Conservation (phyloP, 2,888 invertebrate genomes). For the Spodoptera picta region DNA sequence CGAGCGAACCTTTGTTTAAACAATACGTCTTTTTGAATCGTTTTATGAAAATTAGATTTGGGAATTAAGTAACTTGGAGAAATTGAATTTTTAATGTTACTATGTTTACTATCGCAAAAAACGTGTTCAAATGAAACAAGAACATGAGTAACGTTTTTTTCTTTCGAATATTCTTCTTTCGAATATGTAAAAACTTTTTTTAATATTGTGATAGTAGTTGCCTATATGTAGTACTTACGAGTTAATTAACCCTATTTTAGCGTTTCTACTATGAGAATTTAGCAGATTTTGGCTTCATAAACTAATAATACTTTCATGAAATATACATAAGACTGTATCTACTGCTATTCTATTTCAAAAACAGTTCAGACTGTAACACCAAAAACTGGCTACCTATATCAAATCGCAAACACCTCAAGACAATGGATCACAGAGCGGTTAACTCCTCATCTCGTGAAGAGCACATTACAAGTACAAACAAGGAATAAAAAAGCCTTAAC, state of each 20-base stretch:
- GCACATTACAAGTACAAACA: conserved; percentile 57
- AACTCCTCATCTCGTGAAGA: conserved; percentile 52
- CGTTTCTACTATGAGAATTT: too few relatives aligned
- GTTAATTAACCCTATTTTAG: too few relatives aligned
- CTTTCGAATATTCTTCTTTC: too few relatives aligned
- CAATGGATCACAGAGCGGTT: conserved; percentile 34
- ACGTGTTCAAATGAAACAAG: conserved; percentile 5
- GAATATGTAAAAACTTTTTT: too few relatives aligned
- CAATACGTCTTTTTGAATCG: conserved; percentile 64
- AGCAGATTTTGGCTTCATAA: too few relatives aligned
- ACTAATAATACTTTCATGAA: too few relatives aligned
- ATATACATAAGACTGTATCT: too few relatives aligned
- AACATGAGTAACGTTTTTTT: neutral
- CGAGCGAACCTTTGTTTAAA: conserved; percentile 64
- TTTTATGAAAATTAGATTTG: conserved; percentile 76
- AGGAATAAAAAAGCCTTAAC: conserved; percentile 40
- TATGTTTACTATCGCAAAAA: conserved; percentile 7
- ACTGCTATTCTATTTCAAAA: neutral
- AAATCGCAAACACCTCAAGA: conserved; percentile 36
- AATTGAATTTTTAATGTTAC: conserved; percentile 51
- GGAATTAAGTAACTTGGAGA: conserved; percentile 58
- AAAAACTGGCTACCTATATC: neutral
- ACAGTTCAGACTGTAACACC: conserved; percentile 1
- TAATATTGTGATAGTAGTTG: too few relatives aligned
- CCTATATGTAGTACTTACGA: too few relatives aligned